Percentiles rank a stretch among this genome's conserved stretches.
Evolutionary conservation across 2,113 vertebrate genomes (phyloP).

Genomic region (Eurypyga helias): DNA sequence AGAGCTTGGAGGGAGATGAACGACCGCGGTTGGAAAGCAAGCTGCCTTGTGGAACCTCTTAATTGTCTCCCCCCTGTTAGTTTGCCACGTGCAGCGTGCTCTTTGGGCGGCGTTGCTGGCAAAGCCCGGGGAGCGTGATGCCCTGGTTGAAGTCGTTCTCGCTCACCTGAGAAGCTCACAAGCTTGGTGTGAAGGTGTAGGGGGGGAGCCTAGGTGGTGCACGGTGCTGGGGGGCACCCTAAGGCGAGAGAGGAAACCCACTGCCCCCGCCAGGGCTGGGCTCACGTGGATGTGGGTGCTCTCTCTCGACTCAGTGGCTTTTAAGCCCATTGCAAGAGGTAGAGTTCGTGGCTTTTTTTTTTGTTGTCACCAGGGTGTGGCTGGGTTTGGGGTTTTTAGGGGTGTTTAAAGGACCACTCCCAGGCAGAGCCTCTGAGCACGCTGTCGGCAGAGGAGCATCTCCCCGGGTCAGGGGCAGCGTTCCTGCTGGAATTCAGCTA

Average conservation of each 20-base stretch:
- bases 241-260: not conserved
- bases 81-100: fast-evolving
- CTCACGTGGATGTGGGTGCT: fast-evolving
- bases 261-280: not conserved
- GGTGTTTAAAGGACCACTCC: not conserved
- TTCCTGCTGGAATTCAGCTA: not conserved
- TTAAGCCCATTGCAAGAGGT: not conserved
- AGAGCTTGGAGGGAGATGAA: not conserved
- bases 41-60: not conserved
- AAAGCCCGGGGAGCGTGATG: not conserved
- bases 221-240: not conserved
- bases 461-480: not conserved
- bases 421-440: not conserved
- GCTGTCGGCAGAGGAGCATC: not conserved
- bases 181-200: not conserved
- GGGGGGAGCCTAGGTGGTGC: not conserved
- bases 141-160: not conserved
- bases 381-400: not conserved
- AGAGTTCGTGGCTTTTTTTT: not conserved
- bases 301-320: not conserved
- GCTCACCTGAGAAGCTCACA: not conserved
- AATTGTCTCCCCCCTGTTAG: not conserved
- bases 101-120: not conserved
- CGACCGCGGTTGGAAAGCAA: not conserved
- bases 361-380: not conserved